These are phyloP conservation scores for Ciconia maguari DNA, from an alignment of 2,113 vertebrate genomes.

Conservation along the genomic window DNA sequence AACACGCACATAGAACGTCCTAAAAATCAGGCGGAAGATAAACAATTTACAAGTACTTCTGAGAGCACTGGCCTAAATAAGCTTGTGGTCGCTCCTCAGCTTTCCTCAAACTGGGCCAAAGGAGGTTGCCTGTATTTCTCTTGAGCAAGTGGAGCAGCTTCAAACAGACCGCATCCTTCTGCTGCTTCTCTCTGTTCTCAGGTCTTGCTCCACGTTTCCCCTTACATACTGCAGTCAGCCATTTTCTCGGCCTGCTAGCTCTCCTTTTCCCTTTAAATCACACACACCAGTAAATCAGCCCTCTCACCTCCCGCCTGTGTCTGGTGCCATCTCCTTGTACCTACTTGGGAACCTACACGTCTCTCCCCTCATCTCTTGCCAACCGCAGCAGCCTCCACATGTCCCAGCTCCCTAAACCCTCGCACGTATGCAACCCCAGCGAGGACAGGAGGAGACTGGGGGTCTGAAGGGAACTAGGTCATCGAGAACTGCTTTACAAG, in stretches of 20 bases:
- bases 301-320: accelerated
- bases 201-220: neutral
- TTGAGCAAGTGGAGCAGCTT: neutral
- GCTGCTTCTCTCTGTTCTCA: neutral
- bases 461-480: neutral
- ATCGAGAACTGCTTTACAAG: neutral
- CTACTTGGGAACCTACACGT: neutral
- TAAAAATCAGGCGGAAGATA: neutral
- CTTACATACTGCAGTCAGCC: accelerated
- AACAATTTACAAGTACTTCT: neutral
- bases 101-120: neutral
- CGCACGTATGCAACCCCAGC: accelerated
- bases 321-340: accelerated
- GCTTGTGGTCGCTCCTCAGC: neutral
- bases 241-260: neutral
- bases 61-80: neutral
- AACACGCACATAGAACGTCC: accelerated
- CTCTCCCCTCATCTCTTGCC: neutral
- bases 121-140: neutral
- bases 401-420: neutral
- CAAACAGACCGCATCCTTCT: neutral
- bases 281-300: neutral
- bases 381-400: accelerated
- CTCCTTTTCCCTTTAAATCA: neutral
- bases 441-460: accelerated